Base-by-base conservation (phyloP, 2,113 vertebrate species). In the Zootoca vivipara region DNA sequence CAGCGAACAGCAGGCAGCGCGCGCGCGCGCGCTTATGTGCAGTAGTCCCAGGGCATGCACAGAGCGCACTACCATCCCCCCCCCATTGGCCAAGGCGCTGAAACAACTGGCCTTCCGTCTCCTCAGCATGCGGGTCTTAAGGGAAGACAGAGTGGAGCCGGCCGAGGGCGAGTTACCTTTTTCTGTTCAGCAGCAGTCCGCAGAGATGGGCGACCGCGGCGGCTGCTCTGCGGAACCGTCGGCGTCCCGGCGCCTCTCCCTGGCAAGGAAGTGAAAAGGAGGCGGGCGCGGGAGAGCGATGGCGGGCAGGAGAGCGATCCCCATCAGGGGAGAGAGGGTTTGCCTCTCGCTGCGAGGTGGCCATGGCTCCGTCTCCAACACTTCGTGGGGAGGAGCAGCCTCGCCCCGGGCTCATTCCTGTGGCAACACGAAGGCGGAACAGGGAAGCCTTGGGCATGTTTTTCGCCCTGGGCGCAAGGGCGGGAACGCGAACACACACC, bases 151-250 rank as follows among this genome's bases (percentile, higher is more conserved):
- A 28, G 16, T 7, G 30, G 26, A 58, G 33, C 33, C 0, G 5
- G 30, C 2, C 9, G 65, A 4, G 8, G 0, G 13, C 15, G 2
- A 5, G 75, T 80, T 91, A 95, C 94, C 94, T 93, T 86, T 92
- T 91, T 78, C 80, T 8, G 18, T 9, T 33, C 75, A 85, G 56
- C 52, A 78, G 42, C 72, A 92, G 88, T 33, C 91, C 92, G 16
- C 91, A 94, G 52, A 92, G 78, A 78, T 87, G 94, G 15, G 88
- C 90, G 62, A 93, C 88, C 33, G 83, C 69, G 38, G 74, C 2
- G 18, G 83, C 82, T 0, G 74, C 73, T 22, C 81, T 7, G 26
- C 38, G n/a, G 30, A 94, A 92, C 13, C 84, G 33, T 6, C 30
- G 15, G 3, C 4, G 3, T 3, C 20, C 15, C 2, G 26, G 1